Conservation (phyloP, 2,888 invertebrate genomes). For the Agapetus fuscipes region DNA sequence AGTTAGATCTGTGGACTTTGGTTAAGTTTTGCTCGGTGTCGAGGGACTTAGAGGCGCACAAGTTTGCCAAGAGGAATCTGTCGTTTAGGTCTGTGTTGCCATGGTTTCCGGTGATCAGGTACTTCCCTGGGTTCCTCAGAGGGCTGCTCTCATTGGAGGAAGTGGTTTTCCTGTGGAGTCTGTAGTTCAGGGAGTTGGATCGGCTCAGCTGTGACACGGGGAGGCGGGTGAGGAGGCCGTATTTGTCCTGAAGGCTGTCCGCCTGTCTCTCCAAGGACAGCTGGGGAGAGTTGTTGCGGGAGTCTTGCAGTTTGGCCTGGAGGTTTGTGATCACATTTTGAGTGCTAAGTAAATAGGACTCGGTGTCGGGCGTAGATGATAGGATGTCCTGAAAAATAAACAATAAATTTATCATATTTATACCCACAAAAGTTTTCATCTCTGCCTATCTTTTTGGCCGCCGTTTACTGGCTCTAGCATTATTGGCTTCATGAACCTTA, state of each 20-base stretch:
- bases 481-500: no score
- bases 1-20: conserved; percentile 30
- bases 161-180: conserved; percentile 33
- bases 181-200: conserved; percentile 42
- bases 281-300: conserved; percentile 29
- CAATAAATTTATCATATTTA: conserved; percentile 3
- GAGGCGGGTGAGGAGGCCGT: conserved; percentile 35
- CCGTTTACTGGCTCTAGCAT: no score
- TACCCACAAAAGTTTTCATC: not conserved
- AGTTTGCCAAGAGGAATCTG: conserved; percentile 31
- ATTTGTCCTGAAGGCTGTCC: conserved; percentile 32
- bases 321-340: conserved; percentile 52
- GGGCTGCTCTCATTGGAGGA: conserved; percentile 35
- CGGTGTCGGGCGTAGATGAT: conserved; percentile 39
- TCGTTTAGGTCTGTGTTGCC: conserved; percentile 29
- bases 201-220: conserved; percentile 40
- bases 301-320: conserved; percentile 46
- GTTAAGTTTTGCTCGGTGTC: conserved; percentile 27
- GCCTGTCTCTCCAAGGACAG: conserved; percentile 31
- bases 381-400: conserved; percentile 36
- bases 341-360: conserved; percentile 48
- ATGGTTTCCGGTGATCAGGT: conserved; percentile 36
- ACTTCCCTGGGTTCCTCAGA: conserved; percentile 38
- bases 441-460: no score
- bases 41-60: conserved; percentile 33